Percentiles rank a stretch among this genome's conserved stretches.
Conservation (phyloP, 2,888 invertebrate species). For the Odontomyia ornata region DNA sequence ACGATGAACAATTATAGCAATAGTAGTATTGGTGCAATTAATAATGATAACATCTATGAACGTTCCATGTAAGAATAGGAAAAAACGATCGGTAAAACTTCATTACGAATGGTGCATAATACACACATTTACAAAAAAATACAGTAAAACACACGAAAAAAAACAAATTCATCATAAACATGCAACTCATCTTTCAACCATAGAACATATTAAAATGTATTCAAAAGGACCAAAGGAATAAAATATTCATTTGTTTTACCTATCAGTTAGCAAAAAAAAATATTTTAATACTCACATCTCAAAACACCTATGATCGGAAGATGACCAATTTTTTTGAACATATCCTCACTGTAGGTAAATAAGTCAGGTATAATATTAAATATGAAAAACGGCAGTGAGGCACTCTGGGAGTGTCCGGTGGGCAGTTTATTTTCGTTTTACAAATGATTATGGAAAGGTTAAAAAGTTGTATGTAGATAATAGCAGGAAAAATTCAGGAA, state of each 20-base stretch:
- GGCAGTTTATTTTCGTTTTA: no score
- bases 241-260: background rate
- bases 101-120: constrained; percentile 41
- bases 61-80: constrained; percentile 53
- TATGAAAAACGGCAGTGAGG: no score
- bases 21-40: constrained; percentile 47
- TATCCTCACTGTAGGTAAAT: constrained; percentile 4
- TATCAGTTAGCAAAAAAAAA: background rate
- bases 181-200: constrained; percentile 27
- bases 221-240: constrained; percentile 24
- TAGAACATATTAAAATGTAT: background rate
- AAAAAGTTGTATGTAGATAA: no score
- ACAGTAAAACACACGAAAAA: background rate
- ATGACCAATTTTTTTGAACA: constrained; percentile 20
- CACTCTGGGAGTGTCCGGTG: no score
- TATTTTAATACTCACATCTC: background rate
- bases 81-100: background rate
- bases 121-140: constrained; percentile 25
- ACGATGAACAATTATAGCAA: constrained; percentile 28
- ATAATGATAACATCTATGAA: constrained; percentile 51
- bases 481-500: no score
- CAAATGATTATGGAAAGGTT: no score
- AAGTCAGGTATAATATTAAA: background rate
- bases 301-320: constrained; percentile 28
- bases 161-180: background rate